phyloP scores from a whole-genome alignment of 2,797 vertebrate species.

The Enteromius paludinosus region DNA sequence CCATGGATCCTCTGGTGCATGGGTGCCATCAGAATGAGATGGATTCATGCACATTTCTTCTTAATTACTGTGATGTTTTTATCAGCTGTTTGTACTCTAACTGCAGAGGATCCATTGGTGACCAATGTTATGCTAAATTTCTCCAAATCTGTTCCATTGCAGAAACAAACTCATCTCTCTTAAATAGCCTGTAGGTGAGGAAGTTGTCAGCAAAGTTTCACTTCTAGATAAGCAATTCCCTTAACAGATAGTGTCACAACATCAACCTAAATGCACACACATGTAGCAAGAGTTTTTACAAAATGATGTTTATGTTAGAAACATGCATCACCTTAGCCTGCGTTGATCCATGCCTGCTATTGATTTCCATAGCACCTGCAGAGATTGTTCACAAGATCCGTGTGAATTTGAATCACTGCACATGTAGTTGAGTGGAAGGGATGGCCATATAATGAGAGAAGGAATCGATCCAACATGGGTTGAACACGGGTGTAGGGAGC shows the following conservation, averaged over 20 bases:
- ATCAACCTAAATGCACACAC: not conserved
- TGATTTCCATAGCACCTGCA: slow-evolving; percentile 39
- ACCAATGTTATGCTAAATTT: not conserved
- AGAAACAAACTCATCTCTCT: not conserved
- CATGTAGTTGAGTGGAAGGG: slow-evolving; percentile 28
- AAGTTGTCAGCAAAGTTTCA: not conserved
- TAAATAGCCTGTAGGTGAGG: not conserved
- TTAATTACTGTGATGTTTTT: not conserved
- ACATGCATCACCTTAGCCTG: slow-evolving; percentile 5
- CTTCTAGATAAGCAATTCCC: not conserved
- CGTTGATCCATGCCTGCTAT: slow-evolving; percentile 26
- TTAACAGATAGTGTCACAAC: not conserved
- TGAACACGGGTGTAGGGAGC: not conserved
- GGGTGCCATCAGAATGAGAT: not conserved
- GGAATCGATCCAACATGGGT: slow-evolving; percentile 53
- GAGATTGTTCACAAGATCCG: slow-evolving; percentile 36
- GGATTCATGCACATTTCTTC: no score
- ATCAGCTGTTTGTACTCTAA: not conserved
- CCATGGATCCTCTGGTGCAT: not conserved
- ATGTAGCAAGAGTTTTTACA: not conserved
- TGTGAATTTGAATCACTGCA: slow-evolving; percentile 41
- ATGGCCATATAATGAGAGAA: slow-evolving; percentile 42
- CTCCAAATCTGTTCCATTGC: not conserved
- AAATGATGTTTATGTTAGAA: not conserved
- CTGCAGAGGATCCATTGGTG: not conserved